Base-by-base conservation (phyloP, 53 echinoderm and acorn worm species). In the Luidia sarsii region DNA sequence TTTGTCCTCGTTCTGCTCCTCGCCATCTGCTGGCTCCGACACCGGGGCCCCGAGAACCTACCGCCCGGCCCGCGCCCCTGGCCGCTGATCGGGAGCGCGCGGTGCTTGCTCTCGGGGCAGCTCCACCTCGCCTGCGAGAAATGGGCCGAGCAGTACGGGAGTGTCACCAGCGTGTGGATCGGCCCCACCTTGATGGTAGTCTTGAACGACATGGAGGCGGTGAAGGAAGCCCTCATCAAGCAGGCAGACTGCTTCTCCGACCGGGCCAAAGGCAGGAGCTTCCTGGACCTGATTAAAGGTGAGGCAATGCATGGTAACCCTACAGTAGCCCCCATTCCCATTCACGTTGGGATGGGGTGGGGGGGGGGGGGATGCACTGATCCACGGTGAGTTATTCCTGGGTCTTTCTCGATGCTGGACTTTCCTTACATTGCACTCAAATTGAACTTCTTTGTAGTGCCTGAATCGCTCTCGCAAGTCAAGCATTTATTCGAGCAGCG, bases 151-250 rank as follows among this genome's bases (percentile, higher is more conserved):
- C 41, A 28, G 46, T 67, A 67, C 43, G 67, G 67, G 67, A 45
- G 67, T 24, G n/a, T 67, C 25, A 21, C 28, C 10, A 41, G 43
- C 0, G 18, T 69, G 25, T 50, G 51, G 70, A 9, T 69, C 3
- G 70, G 70, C 18, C 32, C 50, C 3, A 16, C 33, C 16, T 7
- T 84, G 64, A 25, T 55, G 11, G 62, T 86, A 4, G 86, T 79
- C 14, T 39, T 86, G 10, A 57, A 33, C 53, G 68, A 67, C 37
- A 25, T 86, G 22, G 50, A 68, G 0, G 25, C 62, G 21, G 50
- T 68, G 5, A 67, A 79, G 10, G 86, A 86, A 18, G 86, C 86
- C 22, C 68, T 86, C 32, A 36, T 86, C 34, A 53, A 57, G 29
- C 67, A 86, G 19, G 77, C 45, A 5, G 67, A 86, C 19, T 65